A percentile compares a stretch with the other conserved stretches of the same genome.
These are phyloP conservation scores for Parelbella ahira DNA, from an alignment of 2,888 invertebrate species.

Conservation along the genomic window DNA sequence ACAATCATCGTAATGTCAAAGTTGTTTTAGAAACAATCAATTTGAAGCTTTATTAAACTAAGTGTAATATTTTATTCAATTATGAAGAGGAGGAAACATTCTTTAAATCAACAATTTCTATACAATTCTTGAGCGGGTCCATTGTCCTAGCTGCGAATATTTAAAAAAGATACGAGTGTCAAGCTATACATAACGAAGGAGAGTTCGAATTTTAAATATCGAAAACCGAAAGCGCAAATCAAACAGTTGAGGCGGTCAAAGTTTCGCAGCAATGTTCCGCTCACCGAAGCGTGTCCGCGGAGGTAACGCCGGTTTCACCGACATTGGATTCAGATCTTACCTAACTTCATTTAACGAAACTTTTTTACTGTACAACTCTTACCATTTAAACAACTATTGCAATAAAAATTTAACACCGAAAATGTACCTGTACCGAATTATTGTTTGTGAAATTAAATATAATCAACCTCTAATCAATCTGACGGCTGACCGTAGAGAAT, in stretches of 20 bases:
- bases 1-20: too few species aligned
- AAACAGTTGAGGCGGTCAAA: conserved; percentile 37
- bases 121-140: too few species aligned
- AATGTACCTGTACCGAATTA: conserved; percentile 36
- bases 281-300: conserved; percentile 56
- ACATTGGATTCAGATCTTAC: conserved; percentile 67
- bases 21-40: too few species aligned
- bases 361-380: conserved; percentile 45
- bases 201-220: too few species aligned
- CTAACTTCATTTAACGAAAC: conserved; percentile 56
- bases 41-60: too few species aligned
- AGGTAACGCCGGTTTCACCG: conserved; percentile 59
- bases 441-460: conserved; percentile 42
- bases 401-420: conserved; percentile 42
- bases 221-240: conserved; percentile 52
- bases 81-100: too few species aligned
- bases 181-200: too few species aligned
- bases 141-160: too few species aligned
- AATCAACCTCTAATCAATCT: conserved; percentile 33
- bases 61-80: too few species aligned
- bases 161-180: too few species aligned
- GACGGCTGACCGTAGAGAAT: conserved; percentile 20
- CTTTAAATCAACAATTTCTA: too few species aligned
- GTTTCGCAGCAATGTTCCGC: conserved; percentile 70
- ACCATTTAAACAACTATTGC: conserved; percentile 41